Evolutionary conservation across 2,888 invertebrate species (phyloP).

Genomic region (Dicyrtomina minuta): DNA sequence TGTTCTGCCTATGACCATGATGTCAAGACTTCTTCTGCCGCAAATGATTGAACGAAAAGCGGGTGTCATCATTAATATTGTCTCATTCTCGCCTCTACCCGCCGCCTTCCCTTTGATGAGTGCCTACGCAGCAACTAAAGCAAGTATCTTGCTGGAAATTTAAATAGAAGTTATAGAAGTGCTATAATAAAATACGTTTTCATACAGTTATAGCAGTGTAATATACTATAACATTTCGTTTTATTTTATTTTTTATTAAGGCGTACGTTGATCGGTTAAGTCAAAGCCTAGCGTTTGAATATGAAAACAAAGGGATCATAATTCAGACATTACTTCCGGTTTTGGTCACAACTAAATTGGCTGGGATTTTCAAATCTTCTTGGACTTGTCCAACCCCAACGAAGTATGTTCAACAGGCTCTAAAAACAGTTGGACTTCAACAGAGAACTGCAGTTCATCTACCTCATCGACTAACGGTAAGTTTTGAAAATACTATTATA

Average conservation of each 20-base stretch:
- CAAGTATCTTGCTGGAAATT: constrained; percentile 55
- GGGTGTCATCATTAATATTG: constrained; percentile 88
- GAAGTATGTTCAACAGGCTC: constrained; percentile 69
- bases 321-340: constrained; percentile 83
- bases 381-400: constrained; percentile 75
- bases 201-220: no score
- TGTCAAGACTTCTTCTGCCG: constrained; percentile 82
- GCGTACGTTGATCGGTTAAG: constrained; percentile 80
- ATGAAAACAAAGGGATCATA: constrained; percentile 69
- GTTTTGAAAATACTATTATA: neutral
- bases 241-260: no score
- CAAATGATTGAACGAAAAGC: constrained; percentile 75
- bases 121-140: constrained; percentile 87
- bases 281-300: constrained; percentile 74
- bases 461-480: constrained; percentile 66
- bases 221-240: no score
- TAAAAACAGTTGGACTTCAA: constrained; percentile 70
- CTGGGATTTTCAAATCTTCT: constrained; percentile 69
- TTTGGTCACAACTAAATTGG: constrained; percentile 89
- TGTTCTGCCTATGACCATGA: constrained; percentile 74
- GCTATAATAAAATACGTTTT: no score
- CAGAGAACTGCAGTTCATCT: constrained; percentile 74
- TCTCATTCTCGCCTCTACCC: constrained; percentile 74
- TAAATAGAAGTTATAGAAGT: no score
- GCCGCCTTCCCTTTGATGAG: constrained; percentile 75